Conservation (phyloP, 2,113 vertebrate species). For the Smithornis capensis region DNA sequence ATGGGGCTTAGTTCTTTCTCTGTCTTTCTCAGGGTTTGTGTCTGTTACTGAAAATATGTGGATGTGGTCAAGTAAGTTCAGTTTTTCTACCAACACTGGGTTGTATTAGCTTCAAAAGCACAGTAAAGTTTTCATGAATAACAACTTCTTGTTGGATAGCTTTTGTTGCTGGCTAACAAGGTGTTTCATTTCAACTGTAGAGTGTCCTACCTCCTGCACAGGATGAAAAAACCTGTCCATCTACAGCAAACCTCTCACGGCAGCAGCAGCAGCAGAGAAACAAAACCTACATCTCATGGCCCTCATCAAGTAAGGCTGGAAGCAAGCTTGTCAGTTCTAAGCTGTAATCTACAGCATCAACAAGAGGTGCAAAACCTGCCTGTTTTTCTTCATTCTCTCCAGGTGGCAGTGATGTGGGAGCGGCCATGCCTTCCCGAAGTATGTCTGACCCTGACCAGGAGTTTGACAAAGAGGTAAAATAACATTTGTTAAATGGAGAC, state of each 20-base stretch:
- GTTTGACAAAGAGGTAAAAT: conserved; percentile 88
- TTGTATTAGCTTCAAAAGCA: conserved; percentile 47
- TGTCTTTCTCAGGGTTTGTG: conserved; percentile 60
- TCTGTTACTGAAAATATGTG: conserved; percentile 69
- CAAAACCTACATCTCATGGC: conserved; percentile 90
- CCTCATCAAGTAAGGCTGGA: conserved; percentile 83
- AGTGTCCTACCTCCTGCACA: conserved; percentile 82
- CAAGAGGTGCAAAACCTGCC: not conserved
- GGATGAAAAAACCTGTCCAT: conserved; percentile 86
- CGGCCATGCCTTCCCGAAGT: conserved; percentile 80
- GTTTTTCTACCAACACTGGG: conserved; percentile 54
- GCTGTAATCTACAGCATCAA: not conserved
- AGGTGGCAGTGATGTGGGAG: conserved; percentile 81
- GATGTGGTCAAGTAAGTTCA: conserved; percentile 62
- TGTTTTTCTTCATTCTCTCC: not conserved
- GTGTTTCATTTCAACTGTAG: conserved; percentile 64
- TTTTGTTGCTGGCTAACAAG: conserved; percentile 12
- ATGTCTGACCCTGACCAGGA: conserved; percentile 89
- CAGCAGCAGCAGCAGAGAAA: conserved; percentile 78
- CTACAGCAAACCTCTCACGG: conserved; percentile 79
- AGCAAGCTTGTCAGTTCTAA: not conserved
- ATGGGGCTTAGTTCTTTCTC: conserved; percentile 48
- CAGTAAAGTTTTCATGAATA: conserved; percentile 38
- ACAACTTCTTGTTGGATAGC: not conserved
- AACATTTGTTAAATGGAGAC: not conserved